phyloP scores from a whole-genome alignment of 2,888 invertebrate species.

The Drosophila ezoana region DNA sequence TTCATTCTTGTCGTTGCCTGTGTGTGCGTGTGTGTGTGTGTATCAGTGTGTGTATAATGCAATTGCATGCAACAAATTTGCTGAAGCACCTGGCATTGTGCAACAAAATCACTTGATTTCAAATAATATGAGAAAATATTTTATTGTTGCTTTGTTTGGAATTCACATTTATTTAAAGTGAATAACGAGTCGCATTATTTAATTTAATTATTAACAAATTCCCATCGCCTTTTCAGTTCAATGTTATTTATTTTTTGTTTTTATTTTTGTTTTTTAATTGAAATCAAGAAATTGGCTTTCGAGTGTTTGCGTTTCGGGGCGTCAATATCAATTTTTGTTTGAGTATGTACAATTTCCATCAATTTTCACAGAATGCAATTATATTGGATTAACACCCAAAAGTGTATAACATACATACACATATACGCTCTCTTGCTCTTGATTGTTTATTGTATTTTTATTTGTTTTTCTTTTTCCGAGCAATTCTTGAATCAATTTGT shows the following conservation, averaged over 20 bases:
- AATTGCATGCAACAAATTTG: constrained; percentile 23
- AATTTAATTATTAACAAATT: constrained; percentile 3
- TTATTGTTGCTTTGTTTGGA: constrained; percentile 4
- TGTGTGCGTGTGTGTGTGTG: constrained; percentile 1
- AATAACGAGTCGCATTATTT: constrained; percentile 2
- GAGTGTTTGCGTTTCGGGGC: constrained; percentile 14
- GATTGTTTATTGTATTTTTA: constrained; percentile 21
- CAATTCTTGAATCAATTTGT: constrained; percentile 19
- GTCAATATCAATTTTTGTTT: constrained; percentile 23
- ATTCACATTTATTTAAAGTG: constrained; percentile 2
- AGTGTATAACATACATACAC: neutral
- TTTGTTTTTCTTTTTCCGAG: constrained; percentile 37
- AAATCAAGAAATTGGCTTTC: constrained; percentile 36
- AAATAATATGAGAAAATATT: constrained; percentile 12
- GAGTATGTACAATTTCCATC: constrained; percentile 5
- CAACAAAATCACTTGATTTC: constrained; percentile 25
- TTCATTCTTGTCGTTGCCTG: neutral
- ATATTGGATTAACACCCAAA: constrained; percentile 56
- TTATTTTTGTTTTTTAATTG: constrained; percentile 33
- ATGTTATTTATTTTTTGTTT: no score
- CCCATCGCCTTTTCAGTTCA: neutral
- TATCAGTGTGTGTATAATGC: constrained; percentile 14
- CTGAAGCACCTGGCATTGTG: constrained; percentile 27
- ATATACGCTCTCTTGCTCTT: constrained; percentile 11
- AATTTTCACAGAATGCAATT: constrained; percentile 52